These are phyloP conservation scores for Galagoides demidoff DNA, from an alignment of 2,797 vertebrate genomes.

Conservation along the genomic window DNA sequence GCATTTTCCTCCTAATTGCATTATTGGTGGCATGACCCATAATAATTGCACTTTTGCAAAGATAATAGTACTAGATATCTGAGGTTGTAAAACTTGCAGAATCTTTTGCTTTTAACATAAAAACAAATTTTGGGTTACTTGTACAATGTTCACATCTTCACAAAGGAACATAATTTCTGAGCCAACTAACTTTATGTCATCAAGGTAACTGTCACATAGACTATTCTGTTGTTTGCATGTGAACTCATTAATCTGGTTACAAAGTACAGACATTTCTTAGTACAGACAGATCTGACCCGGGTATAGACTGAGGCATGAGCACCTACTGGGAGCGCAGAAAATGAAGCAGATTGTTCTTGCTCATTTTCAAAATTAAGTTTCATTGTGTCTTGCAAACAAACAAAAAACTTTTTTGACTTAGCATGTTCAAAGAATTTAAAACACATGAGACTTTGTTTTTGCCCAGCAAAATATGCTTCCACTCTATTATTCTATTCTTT, in stretches of 20 bases:
- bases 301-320: neutral
- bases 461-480: neutral
- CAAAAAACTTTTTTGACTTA: neutral
- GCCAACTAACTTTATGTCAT: neutral
- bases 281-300: rapidly evolving
- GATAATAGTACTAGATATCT: neutral
- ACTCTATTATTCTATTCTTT: neutral
- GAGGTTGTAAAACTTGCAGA: neutral
- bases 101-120: neutral
- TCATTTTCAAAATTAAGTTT: neutral
- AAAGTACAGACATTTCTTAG: neutral
- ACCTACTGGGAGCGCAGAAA: neutral
- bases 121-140: neutral
- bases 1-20: neutral
- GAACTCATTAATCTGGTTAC: neutral
- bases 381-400: neutral
- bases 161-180: too few species aligned
- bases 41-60: neutral
- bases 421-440: neutral
- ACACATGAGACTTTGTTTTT: neutral
- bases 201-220: neutral
- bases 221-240: neutral
- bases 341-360: neutral
- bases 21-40: neutral
- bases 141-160: neutral